Base-by-base conservation (phyloP, 1,140 invertebrate genomes). In the Augochlora pura region DNA sequence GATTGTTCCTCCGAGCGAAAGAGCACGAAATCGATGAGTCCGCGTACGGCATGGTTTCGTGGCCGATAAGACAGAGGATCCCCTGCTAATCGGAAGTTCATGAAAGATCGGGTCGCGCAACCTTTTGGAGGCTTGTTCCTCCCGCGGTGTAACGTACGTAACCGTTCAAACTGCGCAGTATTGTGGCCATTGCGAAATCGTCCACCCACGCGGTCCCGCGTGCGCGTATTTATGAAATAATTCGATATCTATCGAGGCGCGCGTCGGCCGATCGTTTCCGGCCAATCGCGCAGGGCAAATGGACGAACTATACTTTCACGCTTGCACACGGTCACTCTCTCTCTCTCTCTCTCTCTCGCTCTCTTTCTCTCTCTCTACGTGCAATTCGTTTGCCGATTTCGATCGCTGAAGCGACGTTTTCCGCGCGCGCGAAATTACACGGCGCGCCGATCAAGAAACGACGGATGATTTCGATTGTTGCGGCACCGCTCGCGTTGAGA, bases 171-270 rank as follows among this genome's bases (percentile, higher is more conserved):
- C 76, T 78, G 76, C 76, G 76, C 76, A 78, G 38, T 78, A 27
- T n/a, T n/a, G n/a, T n/a, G n/a, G 12, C 42, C 42, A n/a, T 78
- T 78, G 21, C 69, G 68, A 54, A 78, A 78, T 18, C 39, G 64
- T 14, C 68, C 76, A 78, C 76, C 76, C 76, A 78, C 76, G 49
- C 68, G 68, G 12, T 5, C 2, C 2, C 57, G 8, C 54, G 60
- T 77, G 59, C 65, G 69, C 60, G 68, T 72, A 65, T 64, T 78
- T 72, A 54, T 78, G 60, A 72, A 72, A 78, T 72, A 78, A 72
- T 78, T 72, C 63, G 46, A 65, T 78, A 72, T 72, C 75, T 70
- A 18, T 77, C 54, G 21, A 10, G 63, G 39, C 21, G 23, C 21
- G 23, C 12, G 10, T 46, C 39, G 39, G 63, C 16, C 8, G 23